Conservation (phyloP, 2,797 vertebrate species). For the Halcyon badia region DNA sequence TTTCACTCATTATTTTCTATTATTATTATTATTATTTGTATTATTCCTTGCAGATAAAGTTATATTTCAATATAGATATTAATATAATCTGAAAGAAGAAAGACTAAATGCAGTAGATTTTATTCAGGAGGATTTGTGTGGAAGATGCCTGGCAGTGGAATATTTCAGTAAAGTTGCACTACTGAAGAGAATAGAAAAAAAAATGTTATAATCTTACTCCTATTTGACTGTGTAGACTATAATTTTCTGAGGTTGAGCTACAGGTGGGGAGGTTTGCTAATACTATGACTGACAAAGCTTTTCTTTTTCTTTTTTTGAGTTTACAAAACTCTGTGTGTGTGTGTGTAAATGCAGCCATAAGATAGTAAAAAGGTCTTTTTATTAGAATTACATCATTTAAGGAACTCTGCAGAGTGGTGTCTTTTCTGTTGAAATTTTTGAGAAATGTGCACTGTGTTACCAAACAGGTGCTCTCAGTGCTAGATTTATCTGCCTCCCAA, state of each 20-base stretch:
- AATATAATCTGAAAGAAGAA: background rate
- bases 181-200: background rate
- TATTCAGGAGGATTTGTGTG: background rate
- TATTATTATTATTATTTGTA: too few species aligned
- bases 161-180: background rate
- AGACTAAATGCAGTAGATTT: background rate
- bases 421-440: background rate
- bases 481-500: background rate
- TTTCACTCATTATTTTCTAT: background rate
- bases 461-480: fast-evolving
- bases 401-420: background rate
- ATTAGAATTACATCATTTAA: background rate
- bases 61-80: background rate
- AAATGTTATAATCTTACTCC: background rate
- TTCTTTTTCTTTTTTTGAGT: background rate
- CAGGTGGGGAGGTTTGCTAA: background rate
- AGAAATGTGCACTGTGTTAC: background rate
- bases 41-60: background rate
- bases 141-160: background rate
- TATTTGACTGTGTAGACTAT: background rate
- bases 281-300: background rate
- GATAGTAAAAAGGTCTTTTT: background rate
- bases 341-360: background rate
- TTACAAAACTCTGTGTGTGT: background rate
- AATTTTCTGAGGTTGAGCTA: background rate